Base-by-base conservation (phyloP, 2,113 vertebrate species). In the Pleuronectes platessa region DNA sequence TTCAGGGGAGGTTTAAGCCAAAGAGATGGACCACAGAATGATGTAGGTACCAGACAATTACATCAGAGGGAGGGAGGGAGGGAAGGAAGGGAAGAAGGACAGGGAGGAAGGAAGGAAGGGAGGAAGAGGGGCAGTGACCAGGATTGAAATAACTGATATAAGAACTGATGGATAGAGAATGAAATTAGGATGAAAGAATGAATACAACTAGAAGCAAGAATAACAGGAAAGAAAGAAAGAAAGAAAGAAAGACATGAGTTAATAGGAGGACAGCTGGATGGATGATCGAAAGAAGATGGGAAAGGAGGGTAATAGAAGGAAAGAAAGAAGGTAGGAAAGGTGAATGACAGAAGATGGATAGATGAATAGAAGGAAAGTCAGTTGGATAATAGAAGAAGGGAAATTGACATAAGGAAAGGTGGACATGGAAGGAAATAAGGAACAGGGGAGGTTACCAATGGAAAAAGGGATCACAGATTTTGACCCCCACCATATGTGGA, bases 1-100 rank as follows among this genome's bases (percentile, higher is more conserved):
- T 42, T 67, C 76, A 24, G 45, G 26, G 40, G 51, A 58, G 72
- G 47, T 20, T 0, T 1, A 13, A 76, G 27, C 58, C 68, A 69
- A 23, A 77, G 10, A 21, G 73, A 71, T 45, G 67, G 59, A 84
- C 27, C 58, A 62, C 58, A 61, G 18, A 2, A 35, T 15, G 60
- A 83, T 37, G 67, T 14, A 60, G 68, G 70, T 3, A 27, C 20
- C 0, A 21, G 18, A 54, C 14, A 54, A 54, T 54, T 10, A 9
- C 51, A 11, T 54, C 51, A 15, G 17, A 47, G 1, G 23, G 18
- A 54, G 13, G 17, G 24, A 62, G 18, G 20, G 17, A 53, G n/a
- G 51, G 18, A 20, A 20, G 17, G 49, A 51, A 51, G 31, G 13
- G 2, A 51, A 17, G 49, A 3, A 51, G 20, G 49, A 7, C 18